Conservation (phyloP, 2,888 invertebrate genomes). For the Sepioteuthis lessoniana region DNA sequence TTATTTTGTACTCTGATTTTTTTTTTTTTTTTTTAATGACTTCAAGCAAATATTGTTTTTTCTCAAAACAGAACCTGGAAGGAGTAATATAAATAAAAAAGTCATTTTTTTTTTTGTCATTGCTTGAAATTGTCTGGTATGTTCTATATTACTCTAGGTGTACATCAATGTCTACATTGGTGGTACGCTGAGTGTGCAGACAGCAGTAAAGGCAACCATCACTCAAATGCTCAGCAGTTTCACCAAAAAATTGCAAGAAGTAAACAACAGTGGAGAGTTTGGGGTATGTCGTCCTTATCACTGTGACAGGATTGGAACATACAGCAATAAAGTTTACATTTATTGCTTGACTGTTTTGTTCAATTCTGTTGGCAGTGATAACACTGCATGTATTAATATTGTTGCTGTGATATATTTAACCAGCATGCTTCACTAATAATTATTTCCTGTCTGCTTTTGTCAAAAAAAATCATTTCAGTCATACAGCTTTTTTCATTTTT, state of each 20-base stretch:
- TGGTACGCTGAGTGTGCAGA: slow-evolving; percentile 78
- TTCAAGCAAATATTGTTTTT: no score
- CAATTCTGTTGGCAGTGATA: neutral
- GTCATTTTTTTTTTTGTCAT: neutral
- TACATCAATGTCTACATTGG: slow-evolving; percentile 70
- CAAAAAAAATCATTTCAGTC: neutral
- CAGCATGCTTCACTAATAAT: neutral
- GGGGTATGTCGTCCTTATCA: slow-evolving; percentile 25
- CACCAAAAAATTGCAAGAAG: slow-evolving; percentile 67
- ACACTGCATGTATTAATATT: neutral
- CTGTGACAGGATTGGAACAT: neutral
- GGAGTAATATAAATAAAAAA: no score
- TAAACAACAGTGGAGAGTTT: slow-evolving; percentile 53
- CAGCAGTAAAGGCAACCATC: slow-evolving; percentile 91
- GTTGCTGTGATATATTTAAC: neutral
- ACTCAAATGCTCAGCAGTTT: slow-evolving; percentile 91
- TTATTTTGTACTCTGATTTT: no score
- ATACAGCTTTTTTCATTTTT: no score
- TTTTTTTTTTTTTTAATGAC: no score
- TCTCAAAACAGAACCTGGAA: no score
- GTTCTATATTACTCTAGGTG: slow-evolving; percentile 61
- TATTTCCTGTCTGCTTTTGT: neutral
- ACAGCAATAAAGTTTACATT: neutral
- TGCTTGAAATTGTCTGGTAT: neutral
- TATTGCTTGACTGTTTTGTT: neutral